A percentile compares a stretch with the other conserved stretches of the same genome.
Evolutionary conservation across 2,888 invertebrate genomes (phyloP).

Genomic region (Parochlus steinenii): DNA sequence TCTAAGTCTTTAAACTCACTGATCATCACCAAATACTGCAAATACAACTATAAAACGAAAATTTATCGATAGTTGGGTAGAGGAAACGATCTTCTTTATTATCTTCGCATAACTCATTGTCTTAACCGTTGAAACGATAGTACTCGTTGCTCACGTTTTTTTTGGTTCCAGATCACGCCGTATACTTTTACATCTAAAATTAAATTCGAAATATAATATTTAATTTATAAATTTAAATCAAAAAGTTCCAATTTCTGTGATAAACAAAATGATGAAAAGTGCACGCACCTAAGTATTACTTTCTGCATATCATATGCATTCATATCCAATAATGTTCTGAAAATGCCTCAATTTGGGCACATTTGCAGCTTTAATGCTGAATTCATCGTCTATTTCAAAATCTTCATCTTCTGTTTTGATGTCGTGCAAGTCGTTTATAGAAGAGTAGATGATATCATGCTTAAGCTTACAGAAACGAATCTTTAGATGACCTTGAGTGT

Average conservation of each 20-base stretch:
- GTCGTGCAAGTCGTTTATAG: slow-evolving; percentile 19
- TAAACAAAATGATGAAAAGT: slow-evolving; percentile 87
- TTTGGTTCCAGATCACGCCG: slow-evolving; percentile 69
- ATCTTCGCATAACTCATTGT: slow-evolving; percentile 61
- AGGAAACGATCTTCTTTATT: slow-evolving; percentile 63
- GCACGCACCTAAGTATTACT: slow-evolving; percentile 84
- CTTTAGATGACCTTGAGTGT: slow-evolving; percentile 69
- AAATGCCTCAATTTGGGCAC: slow-evolving; percentile 22
- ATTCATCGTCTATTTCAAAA: slow-evolving; percentile 22
- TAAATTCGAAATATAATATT: no score
- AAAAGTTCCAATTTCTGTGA: no score
- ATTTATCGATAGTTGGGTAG: slow-evolving; percentile 68
- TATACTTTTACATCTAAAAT: slow-evolving; percentile 86
- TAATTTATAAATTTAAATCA: no score
- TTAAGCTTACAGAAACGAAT: slow-evolving; percentile 70
- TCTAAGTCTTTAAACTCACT: slow-evolving; percentile 99
- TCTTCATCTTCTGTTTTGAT: slow-evolving; percentile 32
- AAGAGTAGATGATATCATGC: slow-evolving; percentile 36
- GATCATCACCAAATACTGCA: slow-evolving; percentile 76
- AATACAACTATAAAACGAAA: slow-evolving; percentile 70
- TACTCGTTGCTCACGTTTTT: slow-evolving; percentile 62
- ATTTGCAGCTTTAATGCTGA: slow-evolving; percentile 14
- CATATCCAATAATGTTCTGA: slow-evolving; percentile 77
- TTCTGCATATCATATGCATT: slow-evolving; percentile 87
- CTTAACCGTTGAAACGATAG: slow-evolving; percentile 87